These are phyloP conservation scores for Orientallactaga bullata DNA, from an alignment of 2,113 vertebrate species.

Conservation along the genomic window DNA sequence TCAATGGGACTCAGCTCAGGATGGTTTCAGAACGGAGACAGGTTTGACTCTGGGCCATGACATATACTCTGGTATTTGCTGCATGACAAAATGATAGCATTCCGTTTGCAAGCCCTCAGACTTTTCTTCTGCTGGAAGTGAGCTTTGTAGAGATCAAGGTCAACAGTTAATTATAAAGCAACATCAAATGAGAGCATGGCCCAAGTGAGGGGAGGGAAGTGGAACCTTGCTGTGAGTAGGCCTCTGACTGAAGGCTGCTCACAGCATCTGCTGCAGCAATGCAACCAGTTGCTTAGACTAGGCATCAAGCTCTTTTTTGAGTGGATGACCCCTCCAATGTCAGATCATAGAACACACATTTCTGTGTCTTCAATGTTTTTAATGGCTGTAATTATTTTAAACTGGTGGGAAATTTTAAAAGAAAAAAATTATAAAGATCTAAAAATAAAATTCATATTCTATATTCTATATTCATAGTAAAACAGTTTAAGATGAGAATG, in stretches of 20 bases:
- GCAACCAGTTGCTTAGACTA: not conserved
- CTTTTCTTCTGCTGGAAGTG: not conserved
- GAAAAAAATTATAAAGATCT: not conserved
- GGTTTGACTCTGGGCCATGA: not conserved
- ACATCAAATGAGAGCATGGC: slow-evolving; percentile 38
- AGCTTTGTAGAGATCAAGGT: slow-evolving; percentile 40
- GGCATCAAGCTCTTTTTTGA: not conserved
- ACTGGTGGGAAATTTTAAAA: slow-evolving; percentile 32
- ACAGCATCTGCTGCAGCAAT: not conserved
- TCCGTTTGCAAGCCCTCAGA: slow-evolving; percentile 31
- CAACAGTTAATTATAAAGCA: slow-evolving; percentile 13
- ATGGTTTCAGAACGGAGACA: not conserved
- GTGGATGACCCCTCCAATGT: not conserved
- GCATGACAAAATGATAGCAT: not conserved
- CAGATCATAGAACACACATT: slow-evolving; percentile 39
- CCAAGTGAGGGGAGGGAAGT: slow-evolving; percentile 10
- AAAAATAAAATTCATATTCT: slow-evolving; percentile 35
- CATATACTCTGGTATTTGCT: not conserved
- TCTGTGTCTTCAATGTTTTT: not conserved
- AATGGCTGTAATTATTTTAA: slow-evolving; percentile 34
- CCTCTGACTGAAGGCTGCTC: not conserved
- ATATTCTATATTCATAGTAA: not conserved
- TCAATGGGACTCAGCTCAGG: not conserved
- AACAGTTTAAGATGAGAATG: slow-evolving; percentile 23
- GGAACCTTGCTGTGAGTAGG: not conserved